phyloP scores from a whole-genome alignment of 2,113 vertebrate genomes.

The Oncorhynchus keta region DNA sequence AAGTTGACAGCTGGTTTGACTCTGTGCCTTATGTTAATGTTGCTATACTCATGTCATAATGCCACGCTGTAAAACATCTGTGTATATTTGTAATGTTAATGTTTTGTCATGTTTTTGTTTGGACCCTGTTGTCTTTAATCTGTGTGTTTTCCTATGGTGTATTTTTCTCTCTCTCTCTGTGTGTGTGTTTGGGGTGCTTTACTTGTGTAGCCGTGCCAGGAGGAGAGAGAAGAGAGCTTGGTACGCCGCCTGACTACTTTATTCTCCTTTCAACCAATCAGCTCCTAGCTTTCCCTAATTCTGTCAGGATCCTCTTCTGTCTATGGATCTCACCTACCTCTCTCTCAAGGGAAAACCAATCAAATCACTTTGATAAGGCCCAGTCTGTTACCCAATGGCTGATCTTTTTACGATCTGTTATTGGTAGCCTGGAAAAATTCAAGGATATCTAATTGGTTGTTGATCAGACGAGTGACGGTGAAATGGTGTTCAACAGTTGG shows the following conservation, averaged over 20 bases:
- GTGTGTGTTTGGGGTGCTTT: slow-evolving; percentile 54
- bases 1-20: not conserved
- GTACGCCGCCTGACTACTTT: slow-evolving; percentile 76
- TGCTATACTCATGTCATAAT: slow-evolving; percentile 11
- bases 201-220: slow-evolving; percentile 82
- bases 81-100: slow-evolving; percentile 26
- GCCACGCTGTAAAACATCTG: slow-evolving; percentile 2
- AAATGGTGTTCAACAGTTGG: slow-evolving; percentile 51
- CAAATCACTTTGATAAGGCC: slow-evolving; percentile 24
- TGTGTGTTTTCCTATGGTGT: slow-evolving; percentile 53
- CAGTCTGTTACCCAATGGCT: slow-evolving; percentile 57
- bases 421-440: not conserved
- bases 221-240: slow-evolving; percentile 82
- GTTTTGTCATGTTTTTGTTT: slow-evolving; percentile 9
- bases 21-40: slow-evolving; percentile 11
- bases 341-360: slow-evolving; percentile 30
- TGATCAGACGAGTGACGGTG: not conserved
- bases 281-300: slow-evolving; percentile 33
- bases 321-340: not conserved
- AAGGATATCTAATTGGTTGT: not conserved
- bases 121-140: slow-evolving; percentile 54
- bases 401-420: slow-evolving; percentile 25
- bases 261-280: slow-evolving; percentile 44
- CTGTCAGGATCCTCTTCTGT: not conserved
- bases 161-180: not conserved